phyloP scores from a whole-genome alignment of 2,113 vertebrate species.

The Rhineura floridana region DNA sequence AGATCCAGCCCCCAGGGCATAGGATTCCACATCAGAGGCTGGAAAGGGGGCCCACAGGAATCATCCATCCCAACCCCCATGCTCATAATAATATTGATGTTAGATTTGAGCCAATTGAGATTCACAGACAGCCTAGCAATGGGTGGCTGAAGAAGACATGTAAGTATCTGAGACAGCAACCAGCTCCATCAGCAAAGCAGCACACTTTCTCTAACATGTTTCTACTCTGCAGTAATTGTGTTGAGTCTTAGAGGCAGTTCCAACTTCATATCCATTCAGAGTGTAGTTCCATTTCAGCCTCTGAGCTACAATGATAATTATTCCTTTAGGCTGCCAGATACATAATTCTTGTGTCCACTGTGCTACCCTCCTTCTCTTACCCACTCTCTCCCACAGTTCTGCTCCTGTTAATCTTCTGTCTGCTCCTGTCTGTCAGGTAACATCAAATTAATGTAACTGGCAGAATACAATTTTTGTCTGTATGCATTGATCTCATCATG shows the following conservation, averaged over 20 bases:
- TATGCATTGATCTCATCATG: constrained; percentile 2
- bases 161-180: not conserved
- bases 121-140: not conserved
- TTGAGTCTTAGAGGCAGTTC: not conserved
- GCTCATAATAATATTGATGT: too few species aligned
- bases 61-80: too few species aligned
- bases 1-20: too few species aligned
- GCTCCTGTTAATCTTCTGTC: not conserved
- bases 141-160: not conserved
- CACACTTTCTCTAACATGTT: not conserved
- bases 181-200: not conserved
- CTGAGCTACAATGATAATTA: not conserved
- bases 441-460: not conserved
- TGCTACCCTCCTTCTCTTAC: not conserved
- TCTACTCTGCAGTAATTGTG: not conserved
- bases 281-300: not conserved
- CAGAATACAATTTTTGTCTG: accelerated
- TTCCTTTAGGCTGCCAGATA: not conserved
- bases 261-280: too few species aligned
- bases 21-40: too few species aligned
- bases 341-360: not conserved
- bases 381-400: accelerated
- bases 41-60: too few species aligned
- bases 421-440: not conserved
- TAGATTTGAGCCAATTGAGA: not conserved